phyloP scores from a whole-genome alignment of 1,140 invertebrate species.

The Eumeta japonica region DNA sequence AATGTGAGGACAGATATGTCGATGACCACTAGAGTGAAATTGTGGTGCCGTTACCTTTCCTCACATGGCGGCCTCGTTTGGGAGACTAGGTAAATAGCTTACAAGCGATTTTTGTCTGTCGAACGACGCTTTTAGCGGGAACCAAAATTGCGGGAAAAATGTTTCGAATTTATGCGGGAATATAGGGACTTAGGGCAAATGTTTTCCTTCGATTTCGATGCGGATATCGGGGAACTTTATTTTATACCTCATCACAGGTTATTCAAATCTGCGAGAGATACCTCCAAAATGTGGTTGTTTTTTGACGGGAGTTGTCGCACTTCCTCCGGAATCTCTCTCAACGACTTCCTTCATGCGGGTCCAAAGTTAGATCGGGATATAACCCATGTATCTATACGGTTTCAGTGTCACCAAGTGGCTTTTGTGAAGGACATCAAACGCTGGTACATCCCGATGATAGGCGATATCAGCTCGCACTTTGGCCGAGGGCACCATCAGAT shows the following conservation, averaged over 20 bases:
- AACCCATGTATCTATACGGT: conserved; percentile 31
- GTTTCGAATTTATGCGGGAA: not conserved
- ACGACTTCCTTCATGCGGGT: conserved; percentile 8
- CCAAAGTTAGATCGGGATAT: conserved; percentile 31
- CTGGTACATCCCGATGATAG: conserved; percentile 23
- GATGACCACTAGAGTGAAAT: not conserved
- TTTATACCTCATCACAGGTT: not conserved
- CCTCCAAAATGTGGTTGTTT: not conserved
- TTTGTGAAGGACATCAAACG: conserved; percentile 35
- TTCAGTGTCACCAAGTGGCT: conserved; percentile 24
- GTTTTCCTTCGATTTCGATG: not conserved
- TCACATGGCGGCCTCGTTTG: not conserved
- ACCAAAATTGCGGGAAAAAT: not conserved
- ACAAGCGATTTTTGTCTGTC: not conserved
- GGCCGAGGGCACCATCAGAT: conserved; percentile 20
- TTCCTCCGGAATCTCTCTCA: conserved; percentile 7
- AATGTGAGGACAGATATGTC: not conserved
- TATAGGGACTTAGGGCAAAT: not conserved
- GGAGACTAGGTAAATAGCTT: not conserved
- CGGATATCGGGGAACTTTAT: not conserved
- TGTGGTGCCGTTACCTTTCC: not conserved
- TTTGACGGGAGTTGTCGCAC: conserved; percentile 9
- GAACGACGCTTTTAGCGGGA: not conserved
- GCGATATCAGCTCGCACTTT: conserved; percentile 39
- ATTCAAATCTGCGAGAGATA: not conserved